phyloP scores from a whole-genome alignment of 2,797 vertebrate species.

The Anomalospiza imberbis region DNA sequence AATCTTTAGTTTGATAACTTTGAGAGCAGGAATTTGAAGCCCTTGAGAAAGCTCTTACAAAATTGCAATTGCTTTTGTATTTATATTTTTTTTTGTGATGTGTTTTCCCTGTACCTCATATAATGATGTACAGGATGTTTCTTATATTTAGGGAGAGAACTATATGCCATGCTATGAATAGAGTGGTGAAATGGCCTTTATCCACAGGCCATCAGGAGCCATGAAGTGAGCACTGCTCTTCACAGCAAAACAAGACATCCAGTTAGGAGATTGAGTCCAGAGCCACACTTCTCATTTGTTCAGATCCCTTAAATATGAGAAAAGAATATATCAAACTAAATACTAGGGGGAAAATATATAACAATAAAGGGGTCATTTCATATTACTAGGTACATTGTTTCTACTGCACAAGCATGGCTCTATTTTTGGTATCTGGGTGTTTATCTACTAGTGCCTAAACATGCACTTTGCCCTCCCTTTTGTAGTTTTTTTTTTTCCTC shows the following conservation, averaged over 20 bases:
- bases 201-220: neutral
- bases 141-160: neutral
- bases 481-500: neutral
- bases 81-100: neutral
- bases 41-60: neutral
- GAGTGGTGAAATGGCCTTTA: neutral
- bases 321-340: neutral
- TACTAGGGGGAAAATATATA: neutral
- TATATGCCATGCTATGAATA: neutral
- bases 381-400: neutral
- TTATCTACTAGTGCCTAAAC: neutral
- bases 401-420: neutral
- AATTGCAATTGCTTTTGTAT: neutral
- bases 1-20: neutral
- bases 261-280: neutral
- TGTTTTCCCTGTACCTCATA: neutral
- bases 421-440: neutral
- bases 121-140: neutral
- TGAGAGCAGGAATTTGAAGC: neutral
- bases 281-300: neutral
- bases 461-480: neutral
- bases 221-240: neutral
- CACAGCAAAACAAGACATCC: neutral
- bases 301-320: neutral
- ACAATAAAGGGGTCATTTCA: neutral